A percentile compares a stretch with the other conserved stretches of the same genome.
phyloP scores from a whole-genome alignment of 2,113 vertebrate species.

The Oplegnathus fasciatus region DNA sequence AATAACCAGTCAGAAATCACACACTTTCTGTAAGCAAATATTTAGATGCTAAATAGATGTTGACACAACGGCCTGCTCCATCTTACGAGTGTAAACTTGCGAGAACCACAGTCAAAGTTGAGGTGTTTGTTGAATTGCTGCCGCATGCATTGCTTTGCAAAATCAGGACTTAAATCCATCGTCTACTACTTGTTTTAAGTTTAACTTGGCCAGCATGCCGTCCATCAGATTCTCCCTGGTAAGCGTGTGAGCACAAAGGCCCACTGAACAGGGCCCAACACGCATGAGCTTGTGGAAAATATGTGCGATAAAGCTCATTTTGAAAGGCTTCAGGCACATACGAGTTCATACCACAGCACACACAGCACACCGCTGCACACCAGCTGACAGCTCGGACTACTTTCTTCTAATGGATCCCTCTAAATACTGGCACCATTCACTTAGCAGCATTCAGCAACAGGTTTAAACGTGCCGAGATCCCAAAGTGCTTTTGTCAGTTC shows the following conservation, averaged over 20 bases:
- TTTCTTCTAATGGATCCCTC: background rate
- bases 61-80: background rate
- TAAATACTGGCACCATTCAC: background rate
- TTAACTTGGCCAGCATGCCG: conserved; percentile 3
- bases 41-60: conserved; percentile 29
- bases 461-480: conserved; percentile 21
- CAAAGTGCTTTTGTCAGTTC: background rate
- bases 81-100: background rate
- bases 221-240: conserved; percentile 6
- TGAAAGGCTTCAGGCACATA: conserved; percentile 45
- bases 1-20: conserved; percentile 10
- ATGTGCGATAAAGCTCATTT: conserved; percentile 35
- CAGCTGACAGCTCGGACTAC: conserved; percentile 3
- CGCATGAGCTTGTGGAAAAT: conserved; percentile 44
- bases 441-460: background rate
- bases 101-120: background rate
- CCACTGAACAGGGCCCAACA: conserved; percentile 19
- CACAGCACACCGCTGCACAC: background rate
- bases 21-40: conserved; percentile 11
- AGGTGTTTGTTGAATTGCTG: conserved; percentile 4
- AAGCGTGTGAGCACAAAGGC: conserved; percentile 9
- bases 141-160: conserved; percentile 12
- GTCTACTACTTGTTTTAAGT: conserved; percentile 8
- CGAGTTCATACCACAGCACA: conserved; percentile 26
- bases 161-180: background rate